These are phyloP conservation scores for Tethya wilhelma DNA, from an alignment of 37 sponge, comb jelly and placozoan genomes.

Conservation along the genomic window DNA sequence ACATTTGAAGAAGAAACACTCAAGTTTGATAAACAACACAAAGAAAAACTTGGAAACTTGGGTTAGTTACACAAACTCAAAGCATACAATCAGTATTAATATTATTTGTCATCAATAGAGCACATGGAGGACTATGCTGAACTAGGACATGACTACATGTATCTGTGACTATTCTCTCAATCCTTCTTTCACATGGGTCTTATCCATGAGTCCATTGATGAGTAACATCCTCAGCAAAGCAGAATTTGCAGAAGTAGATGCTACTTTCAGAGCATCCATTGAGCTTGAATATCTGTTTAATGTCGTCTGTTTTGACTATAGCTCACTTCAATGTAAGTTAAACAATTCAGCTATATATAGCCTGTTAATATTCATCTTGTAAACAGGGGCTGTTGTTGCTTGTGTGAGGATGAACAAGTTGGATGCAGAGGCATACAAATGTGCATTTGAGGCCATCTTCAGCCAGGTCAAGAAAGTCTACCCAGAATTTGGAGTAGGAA, in stretches of 20 bases:
- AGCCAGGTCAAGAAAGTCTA: background rate
- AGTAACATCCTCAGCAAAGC: constrained; percentile 27
- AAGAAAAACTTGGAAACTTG: background rate
- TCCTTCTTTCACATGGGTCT: constrained; percentile 22
- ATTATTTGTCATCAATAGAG: background rate
- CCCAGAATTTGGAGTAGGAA: constrained; percentile 36
- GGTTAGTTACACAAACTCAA: constrained; percentile 1
- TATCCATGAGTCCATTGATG: constrained; percentile 40
- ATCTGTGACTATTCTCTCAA: constrained; percentile 22
- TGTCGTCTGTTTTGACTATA: constrained; percentile 26
- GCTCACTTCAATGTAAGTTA: constrained; percentile 27
- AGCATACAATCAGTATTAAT: background rate
- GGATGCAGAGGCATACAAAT: constrained; percentile 13
- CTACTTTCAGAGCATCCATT: constrained; percentile 31
- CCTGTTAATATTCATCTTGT: background rate
- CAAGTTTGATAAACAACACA: constrained; percentile 15
- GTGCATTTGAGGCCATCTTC: constrained; percentile 24
- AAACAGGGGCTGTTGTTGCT: constrained; percentile 49
- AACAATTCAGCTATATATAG: background rate
- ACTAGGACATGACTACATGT: constrained; percentile 22
- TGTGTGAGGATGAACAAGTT: constrained; percentile 34
- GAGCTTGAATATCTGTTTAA: constrained; percentile 37
- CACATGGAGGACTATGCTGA: constrained; percentile 25
- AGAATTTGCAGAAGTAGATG: constrained; percentile 24
- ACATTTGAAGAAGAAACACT: constrained; percentile 17